phyloP scores from a whole-genome alignment of 2,113 vertebrate species.

The Cheirogaleus medius region DNA sequence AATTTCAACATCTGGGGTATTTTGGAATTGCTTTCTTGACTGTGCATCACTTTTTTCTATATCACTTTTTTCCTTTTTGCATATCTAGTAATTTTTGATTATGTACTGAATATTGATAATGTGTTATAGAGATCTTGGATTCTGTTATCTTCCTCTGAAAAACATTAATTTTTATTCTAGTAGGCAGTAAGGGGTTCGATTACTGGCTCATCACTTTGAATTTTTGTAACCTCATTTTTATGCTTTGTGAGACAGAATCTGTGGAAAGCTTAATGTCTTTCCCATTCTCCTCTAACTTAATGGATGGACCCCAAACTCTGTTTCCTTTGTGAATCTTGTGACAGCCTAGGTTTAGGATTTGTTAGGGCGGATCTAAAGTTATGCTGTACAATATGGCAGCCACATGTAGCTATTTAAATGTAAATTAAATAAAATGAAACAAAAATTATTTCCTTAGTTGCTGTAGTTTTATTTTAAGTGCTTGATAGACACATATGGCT shows the following conservation, averaged over 20 bases:
- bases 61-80: background rate
- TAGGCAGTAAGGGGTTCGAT: background rate
- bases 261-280: background rate
- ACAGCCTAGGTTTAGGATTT: background rate
- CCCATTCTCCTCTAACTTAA: background rate
- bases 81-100: background rate
- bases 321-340: background rate
- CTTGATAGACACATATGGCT: no score
- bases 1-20: background rate
- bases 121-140: background rate
- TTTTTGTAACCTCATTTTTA: background rate
- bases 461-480: slow-evolving; percentile 15
- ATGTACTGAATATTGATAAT: background rate
- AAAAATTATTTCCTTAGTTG: background rate
- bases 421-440: slow-evolving; percentile 36
- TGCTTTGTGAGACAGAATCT: background rate
- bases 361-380: background rate
- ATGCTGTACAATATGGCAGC: background rate
- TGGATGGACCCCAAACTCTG: background rate
- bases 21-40: background rate
- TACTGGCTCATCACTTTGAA: background rate
- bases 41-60: background rate
- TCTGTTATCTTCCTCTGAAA: background rate
- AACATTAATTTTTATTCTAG: background rate
- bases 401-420: slow-evolving; percentile 12